Evolutionary conservation across 2,113 vertebrate species (phyloP), one percentile per base, ranked within the genome.

Genomic region (Pontoporia blainvillei): DNA sequence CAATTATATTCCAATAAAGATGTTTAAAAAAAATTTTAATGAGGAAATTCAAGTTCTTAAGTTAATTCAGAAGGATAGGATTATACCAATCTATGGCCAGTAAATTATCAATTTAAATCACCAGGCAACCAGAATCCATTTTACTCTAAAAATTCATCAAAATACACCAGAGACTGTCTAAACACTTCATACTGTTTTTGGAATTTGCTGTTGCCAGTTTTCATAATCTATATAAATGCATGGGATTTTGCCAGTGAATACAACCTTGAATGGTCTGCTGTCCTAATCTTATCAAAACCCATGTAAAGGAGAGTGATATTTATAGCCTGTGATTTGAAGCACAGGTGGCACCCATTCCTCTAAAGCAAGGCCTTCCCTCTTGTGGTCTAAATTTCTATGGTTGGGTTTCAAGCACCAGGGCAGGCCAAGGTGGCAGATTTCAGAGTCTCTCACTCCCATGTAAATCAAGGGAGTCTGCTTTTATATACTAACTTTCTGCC

Each of bases 41-140:
- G 78, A 95, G 83, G 93, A 97, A 96, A 95, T 95, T 97, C 75
- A 96, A 95, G 90, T 90, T 91, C 78, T 95, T 87, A 96, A 96
- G 5, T 96, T 97, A 97, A 92, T 97, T 97, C 73, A 84, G 87
- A 85, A 96, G 83, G 52, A 91, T 95, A 75, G 95, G 52, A 94
- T 91, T 97, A 94, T 95, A 78, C n/a, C 62, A 89, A 73, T 94
- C 88, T 95, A 84, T 96, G 86, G 61, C 49, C 83, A 95, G 78
- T 84, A 61, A 93, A 96, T 94, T 96, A 91, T 89, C 73, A 94
- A 46, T 96, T 97, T 90, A 98, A 96, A 97, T 97, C 94, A 96
- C 92, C 62, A 96, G 89, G 91, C 18, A 93, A 97, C 75, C 25
- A 84, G 52, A 75, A 46, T 86, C 62, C 46, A 75, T 83, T 96